Evolutionary conservation across 2,113 vertebrate genomes (phyloP).

Genomic region (Galeopterus variegatus): DNA sequence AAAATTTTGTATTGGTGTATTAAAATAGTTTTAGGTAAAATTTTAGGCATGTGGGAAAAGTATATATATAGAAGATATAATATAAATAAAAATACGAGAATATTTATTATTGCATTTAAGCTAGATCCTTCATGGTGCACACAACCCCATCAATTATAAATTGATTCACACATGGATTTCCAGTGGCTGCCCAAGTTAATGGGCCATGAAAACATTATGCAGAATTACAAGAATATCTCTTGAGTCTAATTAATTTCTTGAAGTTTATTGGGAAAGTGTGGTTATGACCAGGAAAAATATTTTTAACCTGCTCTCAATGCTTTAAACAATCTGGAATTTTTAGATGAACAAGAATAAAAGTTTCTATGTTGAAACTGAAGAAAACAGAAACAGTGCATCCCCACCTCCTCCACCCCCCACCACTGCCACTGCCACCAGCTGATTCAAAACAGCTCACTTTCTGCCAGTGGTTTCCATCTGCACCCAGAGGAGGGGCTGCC

Average conservation of each 20-base stretch:
- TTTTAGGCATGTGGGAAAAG: slow-evolving; percentile 12
- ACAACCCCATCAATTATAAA: not conserved
- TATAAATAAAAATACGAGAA: not conserved
- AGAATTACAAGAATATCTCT: slow-evolving; percentile 54
- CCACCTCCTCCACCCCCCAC: not conserved
- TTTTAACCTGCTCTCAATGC: slow-evolving; percentile 48
- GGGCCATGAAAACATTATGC: not conserved
- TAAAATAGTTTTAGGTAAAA: slow-evolving; percentile 63
- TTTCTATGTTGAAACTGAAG: slow-evolving; percentile 51
- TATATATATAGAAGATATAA: not conserved
- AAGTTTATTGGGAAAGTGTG: slow-evolving; percentile 61
- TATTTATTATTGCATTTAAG: slow-evolving; percentile 45
- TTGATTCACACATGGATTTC: slow-evolving; percentile 27
- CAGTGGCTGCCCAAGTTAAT: slow-evolving; percentile 39
- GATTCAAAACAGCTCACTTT: not conserved
- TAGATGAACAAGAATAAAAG: slow-evolving; percentile 43
- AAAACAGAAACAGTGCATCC: not conserved
- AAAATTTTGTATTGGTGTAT: slow-evolving; percentile 27
- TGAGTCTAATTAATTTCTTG: slow-evolving; percentile 71
- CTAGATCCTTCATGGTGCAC: not conserved
- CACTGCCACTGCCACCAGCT: not conserved
- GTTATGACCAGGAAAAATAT: slow-evolving; percentile 39
- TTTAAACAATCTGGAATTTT: slow-evolving; percentile 69
- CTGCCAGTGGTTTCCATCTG: not conserved
- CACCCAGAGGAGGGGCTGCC: not conserved